Evolutionary conservation across 2,113 vertebrate genomes (phyloP), one percentile per base, ranked within the genome.

Genomic region (Thymallus thymallus): DNA sequence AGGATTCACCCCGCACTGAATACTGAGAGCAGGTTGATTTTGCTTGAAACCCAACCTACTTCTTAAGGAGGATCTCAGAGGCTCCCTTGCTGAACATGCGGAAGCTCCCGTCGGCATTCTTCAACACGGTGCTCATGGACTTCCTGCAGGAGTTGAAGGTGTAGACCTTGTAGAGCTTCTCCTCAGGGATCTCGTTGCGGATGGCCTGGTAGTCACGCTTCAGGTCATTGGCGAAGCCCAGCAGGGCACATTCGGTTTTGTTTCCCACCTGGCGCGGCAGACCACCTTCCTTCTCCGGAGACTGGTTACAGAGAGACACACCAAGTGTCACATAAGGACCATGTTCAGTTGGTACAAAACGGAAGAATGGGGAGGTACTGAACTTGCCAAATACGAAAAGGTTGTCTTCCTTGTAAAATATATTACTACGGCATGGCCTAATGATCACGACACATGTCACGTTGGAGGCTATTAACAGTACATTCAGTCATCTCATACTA

Each of bases 221-320:
- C 89, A 99, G 91, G 91, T 98, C 96, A 85, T 92, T 86, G 80
- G 95, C 89, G 82, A 99, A 94, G 88, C 97, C 96, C 82, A 99
- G 92, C 95, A 99, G 96, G 95, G 98, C 94, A 98, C 98, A 99
- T 95, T 99, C 98, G 86, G 98, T 99, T 93, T 99, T 99, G 93
- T 99, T 99, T 78, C 98, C 98, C 91, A 98, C 96, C 80, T 99
- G 98, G 77, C 96, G 95, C 41, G 95, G 96, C 81, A 99, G 92
- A 81, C 98, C 98, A 76, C 98, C 97, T 92, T 99, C 98, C 90
- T 97, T 98, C 89, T 99, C 98, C 82, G 97, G 96, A 90, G 98
- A 86, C 97, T 99, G 78, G 2, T 35, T 29, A 23, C 13, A 9
- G 66, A 46, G n/a, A 68, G 64, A 20, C 18, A 60, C 35, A 41